Evolutionary conservation across 2,113 vertebrate genomes (phyloP).

Genomic region (Andinoacara biseriatus): DNA sequence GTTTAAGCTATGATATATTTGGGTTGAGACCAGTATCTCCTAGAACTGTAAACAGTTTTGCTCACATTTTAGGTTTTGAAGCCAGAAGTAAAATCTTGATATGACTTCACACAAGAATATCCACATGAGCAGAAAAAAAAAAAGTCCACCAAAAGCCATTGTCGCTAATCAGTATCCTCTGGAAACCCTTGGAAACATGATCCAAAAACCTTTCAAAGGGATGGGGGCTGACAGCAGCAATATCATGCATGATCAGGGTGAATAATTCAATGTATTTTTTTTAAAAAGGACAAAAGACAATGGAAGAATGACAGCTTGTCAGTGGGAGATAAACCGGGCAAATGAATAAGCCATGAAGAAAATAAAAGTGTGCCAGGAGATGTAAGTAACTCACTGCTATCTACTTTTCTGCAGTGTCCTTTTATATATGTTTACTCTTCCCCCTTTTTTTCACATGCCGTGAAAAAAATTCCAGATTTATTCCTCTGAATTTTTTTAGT

Average conservation of each 20-base stretch:
- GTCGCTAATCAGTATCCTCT: constrained; percentile 50
- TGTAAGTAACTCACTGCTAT: constrained; percentile 43
- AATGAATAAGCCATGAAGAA: constrained; percentile 64
- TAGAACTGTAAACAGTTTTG: not conserved
- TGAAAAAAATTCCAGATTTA: constrained; percentile 11
- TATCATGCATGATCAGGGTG: constrained; percentile 62
- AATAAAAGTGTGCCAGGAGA: constrained; percentile 53
- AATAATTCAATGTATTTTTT: constrained; percentile 75
- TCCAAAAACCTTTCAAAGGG: constrained; percentile 66
- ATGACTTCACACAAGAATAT: constrained; percentile 14
- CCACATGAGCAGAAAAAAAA: constrained; percentile 25
- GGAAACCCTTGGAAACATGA: constrained; percentile 62
- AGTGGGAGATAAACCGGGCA: constrained; percentile 63
- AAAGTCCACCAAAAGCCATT: constrained; percentile 39
- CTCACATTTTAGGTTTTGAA: not conserved
- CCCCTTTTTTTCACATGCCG: not conserved
- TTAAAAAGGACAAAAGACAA: constrained; percentile 73
- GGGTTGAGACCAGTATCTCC: not conserved
- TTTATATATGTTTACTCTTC: constrained; percentile 45
- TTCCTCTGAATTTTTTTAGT: not conserved
- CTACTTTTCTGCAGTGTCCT: constrained; percentile 17
- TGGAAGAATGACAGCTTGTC: constrained; percentile 75
- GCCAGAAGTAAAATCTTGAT: not conserved
- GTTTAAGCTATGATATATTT: not conserved
- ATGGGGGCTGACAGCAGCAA: constrained; percentile 65